Base-by-base conservation (phyloP, 2,888 invertebrate species). In the Drosophila nigritarsus region DNA sequence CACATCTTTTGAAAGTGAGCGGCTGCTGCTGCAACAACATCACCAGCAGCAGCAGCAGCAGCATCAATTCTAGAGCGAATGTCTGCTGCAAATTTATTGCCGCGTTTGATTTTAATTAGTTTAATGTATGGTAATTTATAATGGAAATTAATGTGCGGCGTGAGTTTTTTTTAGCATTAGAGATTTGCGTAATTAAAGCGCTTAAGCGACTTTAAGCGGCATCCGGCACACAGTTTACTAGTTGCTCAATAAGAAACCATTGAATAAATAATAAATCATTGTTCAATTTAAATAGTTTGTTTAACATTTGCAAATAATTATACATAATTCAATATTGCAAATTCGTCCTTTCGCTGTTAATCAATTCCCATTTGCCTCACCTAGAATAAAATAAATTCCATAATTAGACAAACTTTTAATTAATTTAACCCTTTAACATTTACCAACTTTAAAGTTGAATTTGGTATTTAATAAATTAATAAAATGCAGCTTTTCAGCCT, bases 51-150 rank as follows among this genome's bases (percentile, higher is more conserved):
- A 13, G 4, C 54, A 11, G 36, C 71, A 53, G 54, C 80, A 56
- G 75, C 88, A 85, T 87, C 83, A 82, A 70, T 83, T 87, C 86
- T 87, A 85, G 86, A 87, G 82, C 83, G 77, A 80, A 76, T 80
- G 80, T 68, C 75, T 75, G 65, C 65, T 11, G 58, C 59, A 82
- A 85, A 89, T 84, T 89, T 89, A 89, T 85, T 77, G 74, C 89
- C 53, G 73, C 73, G 89, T 80, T 87, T 74, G 70, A 85, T 86
- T 89, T 87, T 85, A 85, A 85, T 85, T 85, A 85, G 86, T 84
- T 78, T 85, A 87, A 85, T 87, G 80, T 85, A 85, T 85, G 87
- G 69, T 87, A 80, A 84, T 89, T 89, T 73, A 74, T 70, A 64
- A 78, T 79, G 70, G 42, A 80, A 80, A 84, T 75, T 70, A 72